Evolutionary conservation across 2,888 invertebrate species (phyloP), one percentile per base, ranked within the genome.

Genomic region (Furcula furcula): DNA sequence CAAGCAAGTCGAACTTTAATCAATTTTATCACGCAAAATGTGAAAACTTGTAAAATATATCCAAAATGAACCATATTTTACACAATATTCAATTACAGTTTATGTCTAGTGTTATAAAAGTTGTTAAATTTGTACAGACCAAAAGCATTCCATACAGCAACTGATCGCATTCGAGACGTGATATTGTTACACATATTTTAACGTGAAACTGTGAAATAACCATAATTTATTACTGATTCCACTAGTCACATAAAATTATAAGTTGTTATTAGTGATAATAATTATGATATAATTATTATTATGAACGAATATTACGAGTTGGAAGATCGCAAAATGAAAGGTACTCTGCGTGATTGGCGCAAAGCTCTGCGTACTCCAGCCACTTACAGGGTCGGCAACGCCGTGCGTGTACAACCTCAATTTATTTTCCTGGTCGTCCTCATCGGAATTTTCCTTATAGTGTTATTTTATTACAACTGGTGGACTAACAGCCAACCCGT

Each of bases 331-430:
- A 84, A 74, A 60, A 90, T 89, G 87, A 84, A 68, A 65, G 87
- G 86, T 40, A 82, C 82, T 15, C 65, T 94, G 41, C 91, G 93
- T 50, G 97, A 97, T 71, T 97, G 97, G 97, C 93, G 97, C 57
- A 94, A 95, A 72, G 95, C 96, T 6, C 91, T 98, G 25, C 92
- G 94, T 27, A 93, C 95, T 29, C 97, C 97, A 14, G 94, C 96
- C 30, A 93, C 96, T 0, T 98, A 97, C 75, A 90, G 97, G 55
- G 94, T 97, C 12, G 96, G 96, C 0, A 97, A 96, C 72, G 93
- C 96, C 36, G 92, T 98, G 36, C 91, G 95, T 48, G 90, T 96
- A 50, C 97, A 97, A 74, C 95, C 94, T 23, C 94, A 95, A 55
- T 94, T 94, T 63, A 90, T 95, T 16, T 88, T 93, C 42, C 71